These are phyloP conservation scores for Portunus trituberculatus DNA, from an alignment of 1,140 invertebrate species.

Conservation along the genomic window DNA sequence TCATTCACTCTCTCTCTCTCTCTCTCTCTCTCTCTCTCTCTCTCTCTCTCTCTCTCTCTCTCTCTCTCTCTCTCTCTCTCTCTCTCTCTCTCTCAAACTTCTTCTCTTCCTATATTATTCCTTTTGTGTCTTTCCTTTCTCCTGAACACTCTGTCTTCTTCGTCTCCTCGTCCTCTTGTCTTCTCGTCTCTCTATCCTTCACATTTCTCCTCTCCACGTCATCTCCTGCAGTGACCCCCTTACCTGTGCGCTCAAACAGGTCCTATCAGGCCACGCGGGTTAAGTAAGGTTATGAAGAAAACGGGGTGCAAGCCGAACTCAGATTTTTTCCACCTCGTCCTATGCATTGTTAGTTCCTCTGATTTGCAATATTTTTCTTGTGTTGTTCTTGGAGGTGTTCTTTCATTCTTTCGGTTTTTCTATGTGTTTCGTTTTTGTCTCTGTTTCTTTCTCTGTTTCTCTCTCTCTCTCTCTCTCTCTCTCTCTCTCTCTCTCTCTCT, in stretches of 20 bases:
- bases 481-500: slow-evolving; percentile 28
- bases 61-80: slow-evolving; percentile 20
- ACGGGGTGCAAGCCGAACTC: too few species aligned
- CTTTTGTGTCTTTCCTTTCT: background rate
- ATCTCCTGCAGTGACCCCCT: too few species aligned
- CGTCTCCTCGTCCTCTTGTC: background rate
- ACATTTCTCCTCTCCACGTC: background rate
- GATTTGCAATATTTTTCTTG: background rate
- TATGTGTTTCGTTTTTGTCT: background rate
- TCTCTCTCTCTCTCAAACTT: background rate
- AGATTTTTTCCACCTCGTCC: background rate
- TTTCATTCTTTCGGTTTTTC: background rate
- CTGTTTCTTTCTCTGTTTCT: background rate
- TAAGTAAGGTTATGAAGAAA: too few species aligned
- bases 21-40: background rate
- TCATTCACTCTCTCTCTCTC: background rate
- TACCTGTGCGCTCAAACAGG: background rate
- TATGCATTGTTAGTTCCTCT: background rate
- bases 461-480: slow-evolving; percentile 29
- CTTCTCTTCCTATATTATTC: background rate
- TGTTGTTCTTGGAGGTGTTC: background rate
- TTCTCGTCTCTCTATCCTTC: background rate
- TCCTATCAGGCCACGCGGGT: background rate
- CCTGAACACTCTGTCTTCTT: background rate
- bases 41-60: slow-evolving; percentile 20